Conservation (phyloP, 2,113 vertebrate genomes). For the Sander lucioperca region DNA sequence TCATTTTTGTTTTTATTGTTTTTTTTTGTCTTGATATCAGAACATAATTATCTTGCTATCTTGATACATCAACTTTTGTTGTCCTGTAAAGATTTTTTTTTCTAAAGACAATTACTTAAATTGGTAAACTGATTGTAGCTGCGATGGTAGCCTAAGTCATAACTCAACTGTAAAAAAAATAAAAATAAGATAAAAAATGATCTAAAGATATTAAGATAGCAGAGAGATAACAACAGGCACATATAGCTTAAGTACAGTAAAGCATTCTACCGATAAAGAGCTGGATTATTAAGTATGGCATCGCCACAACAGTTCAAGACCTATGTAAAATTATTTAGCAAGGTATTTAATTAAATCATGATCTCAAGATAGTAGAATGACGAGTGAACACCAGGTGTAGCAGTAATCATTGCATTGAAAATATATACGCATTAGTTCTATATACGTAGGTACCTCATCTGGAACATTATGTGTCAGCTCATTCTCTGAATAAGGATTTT, state of each 20-base stretch:
- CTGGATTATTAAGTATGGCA: conserved; percentile 9
- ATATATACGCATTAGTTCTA: not conserved
- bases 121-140: conserved; percentile 5
- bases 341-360: conserved; percentile 4
- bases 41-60: conserved; percentile 17
- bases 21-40: not conserved
- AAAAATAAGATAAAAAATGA: conserved; percentile 33
- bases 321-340: conserved; percentile 1
- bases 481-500: not conserved
- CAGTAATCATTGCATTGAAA: not conserved
- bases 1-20: not conserved
- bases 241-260: not conserved
- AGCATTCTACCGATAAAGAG: conserved; percentile 14
- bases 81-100: not conserved
- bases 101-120: not conserved
- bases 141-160: not conserved
- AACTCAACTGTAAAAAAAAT: conserved; percentile 2
- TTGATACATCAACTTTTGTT: not conserved
- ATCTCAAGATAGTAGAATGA: not conserved
- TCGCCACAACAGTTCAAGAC: conserved; percentile 18
- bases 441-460: not conserved
- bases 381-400: too few species aligned
- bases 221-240: conserved; percentile 3
- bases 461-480: not conserved
- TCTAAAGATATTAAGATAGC: conserved; percentile 2